Percentiles rank a stretch among this genome's conserved stretches.
phyloP scores from a whole-genome alignment of 2,113 vertebrate genomes.

The Microcebus lehilahytsara region DNA sequence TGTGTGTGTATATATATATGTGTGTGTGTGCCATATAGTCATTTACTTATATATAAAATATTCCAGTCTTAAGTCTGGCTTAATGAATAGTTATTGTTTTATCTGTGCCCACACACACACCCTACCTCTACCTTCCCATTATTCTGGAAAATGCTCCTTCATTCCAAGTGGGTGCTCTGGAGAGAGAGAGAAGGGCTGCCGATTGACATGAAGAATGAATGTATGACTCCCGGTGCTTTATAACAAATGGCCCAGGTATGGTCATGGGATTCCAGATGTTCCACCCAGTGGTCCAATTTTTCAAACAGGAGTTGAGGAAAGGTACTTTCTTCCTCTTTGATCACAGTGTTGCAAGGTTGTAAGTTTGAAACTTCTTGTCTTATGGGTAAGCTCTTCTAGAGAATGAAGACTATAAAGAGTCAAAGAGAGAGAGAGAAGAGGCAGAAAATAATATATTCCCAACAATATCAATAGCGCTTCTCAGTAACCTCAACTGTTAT shows the following conservation, averaged over 20 bases:
- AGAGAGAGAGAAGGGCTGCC: background rate
- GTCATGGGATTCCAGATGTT: background rate
- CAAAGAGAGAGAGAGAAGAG: background rate
- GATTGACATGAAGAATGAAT: background rate
- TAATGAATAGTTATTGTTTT: background rate
- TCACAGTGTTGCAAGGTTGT: background rate
- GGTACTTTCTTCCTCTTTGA: background rate
- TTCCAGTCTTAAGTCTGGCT: background rate
- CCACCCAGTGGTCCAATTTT: background rate
- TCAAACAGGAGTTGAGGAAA: background rate
- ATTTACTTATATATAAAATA: background rate
- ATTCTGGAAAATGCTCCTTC: background rate
- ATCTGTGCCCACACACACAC: background rate
- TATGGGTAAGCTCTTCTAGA: background rate
- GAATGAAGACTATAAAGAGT: background rate
- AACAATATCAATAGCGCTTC: background rate
- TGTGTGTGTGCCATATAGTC: background rate
- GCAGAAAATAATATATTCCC: background rate
- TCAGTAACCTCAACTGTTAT: background rate
- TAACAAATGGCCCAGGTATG: background rate
- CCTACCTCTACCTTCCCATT: background rate
- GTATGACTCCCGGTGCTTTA: background rate
- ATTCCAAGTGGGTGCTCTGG: background rate
- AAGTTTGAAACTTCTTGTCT: background rate
- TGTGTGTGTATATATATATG: background rate